phyloP scores from a whole-genome alignment of 2,888 invertebrate genomes.

The Phrixothrix hirtus region DNA sequence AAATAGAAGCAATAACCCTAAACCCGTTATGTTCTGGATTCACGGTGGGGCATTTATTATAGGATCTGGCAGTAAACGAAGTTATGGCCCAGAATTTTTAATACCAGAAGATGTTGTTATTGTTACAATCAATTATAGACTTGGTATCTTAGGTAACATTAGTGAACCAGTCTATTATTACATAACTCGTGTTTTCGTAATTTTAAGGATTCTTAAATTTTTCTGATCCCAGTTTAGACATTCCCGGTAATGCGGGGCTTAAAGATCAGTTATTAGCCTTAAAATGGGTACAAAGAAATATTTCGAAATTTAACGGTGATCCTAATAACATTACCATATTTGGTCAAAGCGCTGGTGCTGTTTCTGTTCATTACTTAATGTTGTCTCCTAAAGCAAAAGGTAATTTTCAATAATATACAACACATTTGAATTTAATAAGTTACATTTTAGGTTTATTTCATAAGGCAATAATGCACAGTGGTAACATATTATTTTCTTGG shows the following conservation, averaged over 20 bases:
- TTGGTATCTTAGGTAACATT: no score
- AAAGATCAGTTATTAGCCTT: slow-evolving; percentile 60
- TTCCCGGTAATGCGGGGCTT: slow-evolving; percentile 61
- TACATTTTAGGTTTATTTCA: slow-evolving; percentile 47
- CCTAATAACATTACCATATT: slow-evolving; percentile 59
- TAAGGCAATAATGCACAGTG: slow-evolving; percentile 51
- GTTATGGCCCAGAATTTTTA: no score
- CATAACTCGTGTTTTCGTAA: no score
- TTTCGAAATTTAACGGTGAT: slow-evolving; percentile 58
- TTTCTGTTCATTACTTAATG: slow-evolving; percentile 57
- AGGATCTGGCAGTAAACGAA: no score
- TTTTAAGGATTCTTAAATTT: slow-evolving; percentile 60
- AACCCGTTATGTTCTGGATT: no score
- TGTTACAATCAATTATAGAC: no score
- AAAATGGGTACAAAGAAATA: slow-evolving; percentile 59
- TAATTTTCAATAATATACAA: slow-evolving; percentile 47
- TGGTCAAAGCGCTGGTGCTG: slow-evolving; percentile 60
- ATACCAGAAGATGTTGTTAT: no score
- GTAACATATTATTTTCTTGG: slow-evolving; percentile 45
- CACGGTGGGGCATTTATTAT: no score
- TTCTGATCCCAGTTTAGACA: slow-evolving; percentile 54
- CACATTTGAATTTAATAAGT: slow-evolving; percentile 49
- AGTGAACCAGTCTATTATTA: no score
- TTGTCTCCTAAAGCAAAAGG: slow-evolving; percentile 57
- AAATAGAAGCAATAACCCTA: no score